These are phyloP conservation scores for Rhipidura dahli DNA, from an alignment of 2,113 vertebrate species.

Conservation along the genomic window DNA sequence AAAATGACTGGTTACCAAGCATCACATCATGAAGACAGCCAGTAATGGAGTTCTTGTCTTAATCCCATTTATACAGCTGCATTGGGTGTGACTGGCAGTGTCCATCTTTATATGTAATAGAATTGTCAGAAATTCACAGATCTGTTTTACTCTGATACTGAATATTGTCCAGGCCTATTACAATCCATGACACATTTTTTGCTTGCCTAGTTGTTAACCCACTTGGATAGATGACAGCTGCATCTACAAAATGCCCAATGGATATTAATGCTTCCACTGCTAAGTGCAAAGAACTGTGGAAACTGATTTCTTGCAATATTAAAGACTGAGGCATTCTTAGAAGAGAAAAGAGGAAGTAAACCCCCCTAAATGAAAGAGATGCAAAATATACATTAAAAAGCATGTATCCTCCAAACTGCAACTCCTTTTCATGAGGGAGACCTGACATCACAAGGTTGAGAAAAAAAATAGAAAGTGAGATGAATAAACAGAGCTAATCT, in stretches of 20 bases:
- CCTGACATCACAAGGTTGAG: neutral
- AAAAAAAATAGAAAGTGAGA: neutral
- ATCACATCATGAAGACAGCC: neutral
- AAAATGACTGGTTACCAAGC: neutral
- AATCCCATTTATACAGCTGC: neutral
- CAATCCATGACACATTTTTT: neutral
- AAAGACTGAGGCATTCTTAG: neutral
- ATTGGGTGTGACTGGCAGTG: neutral
- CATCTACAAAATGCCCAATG: neutral
- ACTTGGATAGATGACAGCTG: neutral
- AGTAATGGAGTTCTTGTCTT: neutral
- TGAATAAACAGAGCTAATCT: neutral
- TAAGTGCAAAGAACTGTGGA: neutral
- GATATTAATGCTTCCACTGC: neutral
- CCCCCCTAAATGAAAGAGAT: neutral
- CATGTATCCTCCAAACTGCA: accelerated
- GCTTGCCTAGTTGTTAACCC: neutral
- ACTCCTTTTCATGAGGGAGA: neutral
- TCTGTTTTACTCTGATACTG: neutral
- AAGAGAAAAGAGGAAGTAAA: neutral
- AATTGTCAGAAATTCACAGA: neutral
- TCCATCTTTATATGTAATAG: neutral
- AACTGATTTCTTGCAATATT: neutral
- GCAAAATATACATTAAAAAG: neutral
- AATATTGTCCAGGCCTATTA: neutral